Evolutionary conservation across 2,888 invertebrate genomes (phyloP).

Genomic region (Spilarctia lutea): DNA sequence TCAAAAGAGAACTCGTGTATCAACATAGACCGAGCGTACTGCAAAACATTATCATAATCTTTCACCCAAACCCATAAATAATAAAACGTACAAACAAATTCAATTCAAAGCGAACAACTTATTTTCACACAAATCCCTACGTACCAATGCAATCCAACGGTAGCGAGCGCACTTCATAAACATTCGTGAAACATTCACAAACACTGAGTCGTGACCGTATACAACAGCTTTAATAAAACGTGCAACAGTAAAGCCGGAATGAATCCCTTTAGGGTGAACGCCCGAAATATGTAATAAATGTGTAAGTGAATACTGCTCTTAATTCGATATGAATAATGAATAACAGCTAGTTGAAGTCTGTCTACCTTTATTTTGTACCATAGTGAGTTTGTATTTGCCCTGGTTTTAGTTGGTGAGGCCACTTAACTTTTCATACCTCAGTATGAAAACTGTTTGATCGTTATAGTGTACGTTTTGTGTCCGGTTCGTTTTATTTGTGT

Average conservation of each 20-base stretch:
- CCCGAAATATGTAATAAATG: conserved; percentile 38
- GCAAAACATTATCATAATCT: background rate
- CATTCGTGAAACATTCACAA: conserved; percentile 17
- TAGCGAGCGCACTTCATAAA: conserved; percentile 13
- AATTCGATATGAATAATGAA: conserved; percentile 61
- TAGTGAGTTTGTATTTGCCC: conserved; percentile 27
- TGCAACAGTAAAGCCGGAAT: conserved; percentile 33
- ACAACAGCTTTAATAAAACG: conserved; percentile 22
- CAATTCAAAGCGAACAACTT: background rate
- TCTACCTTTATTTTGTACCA: conserved; percentile 29
- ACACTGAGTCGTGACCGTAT: background rate
- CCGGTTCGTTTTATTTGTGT: conserved; percentile 5
- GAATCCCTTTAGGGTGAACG: conserved; percentile 33
- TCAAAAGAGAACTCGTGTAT: background rate
- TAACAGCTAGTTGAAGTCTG: conserved; percentile 41
- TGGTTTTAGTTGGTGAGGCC: conserved; percentile 11
- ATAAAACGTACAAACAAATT: background rate
- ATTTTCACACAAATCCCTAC: background rate
- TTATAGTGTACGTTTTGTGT: conserved; percentile 11
- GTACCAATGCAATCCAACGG: conserved; percentile 6
- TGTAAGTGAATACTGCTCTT: conserved; percentile 37
- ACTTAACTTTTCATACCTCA: too few species aligned
- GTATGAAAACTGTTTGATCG: conserved; percentile 13
- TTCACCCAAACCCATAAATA: background rate
- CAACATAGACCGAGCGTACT: background rate